phyloP scores from a whole-genome alignment of 2,888 invertebrate genomes.

The Calameuta pallipes region DNA sequence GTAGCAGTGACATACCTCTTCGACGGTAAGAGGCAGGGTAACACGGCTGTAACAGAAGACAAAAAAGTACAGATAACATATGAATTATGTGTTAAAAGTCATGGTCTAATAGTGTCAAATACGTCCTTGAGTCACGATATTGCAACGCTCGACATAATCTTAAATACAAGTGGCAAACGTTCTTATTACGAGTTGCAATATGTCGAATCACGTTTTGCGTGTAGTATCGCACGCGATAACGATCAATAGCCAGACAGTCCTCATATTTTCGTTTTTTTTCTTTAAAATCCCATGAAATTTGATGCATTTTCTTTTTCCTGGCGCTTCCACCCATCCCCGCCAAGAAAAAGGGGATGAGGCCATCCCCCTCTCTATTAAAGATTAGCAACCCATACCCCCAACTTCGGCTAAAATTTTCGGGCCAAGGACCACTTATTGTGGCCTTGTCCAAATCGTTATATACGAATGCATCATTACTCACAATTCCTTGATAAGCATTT shows the following conservation, averaged over 20 bases:
- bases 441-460: not conserved
- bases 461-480: slow-evolving; percentile 41
- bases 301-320: not conserved
- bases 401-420: slow-evolving; percentile 6
- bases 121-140: slow-evolving; percentile 34
- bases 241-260: not conserved
- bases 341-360: slow-evolving; percentile 39
- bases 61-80: slow-evolving; percentile 50
- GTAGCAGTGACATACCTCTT: slow-evolving; percentile 81
- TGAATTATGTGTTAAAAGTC: not conserved
- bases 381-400: slow-evolving; percentile 41
- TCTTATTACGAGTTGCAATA: slow-evolving; percentile 12
- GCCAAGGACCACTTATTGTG: slow-evolving; percentile 6
- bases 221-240: not conserved
- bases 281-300: not conserved
- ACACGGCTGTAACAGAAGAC: slow-evolving; percentile 85
- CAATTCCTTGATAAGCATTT: slow-evolving; percentile 65
- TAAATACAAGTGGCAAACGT: slow-evolving; percentile 1
- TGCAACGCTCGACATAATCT: not conserved
- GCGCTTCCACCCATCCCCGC: slow-evolving; percentile 10
- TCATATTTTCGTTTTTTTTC: not conserved
- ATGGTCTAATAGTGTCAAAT: slow-evolving; percentile 7
- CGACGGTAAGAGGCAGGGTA: slow-evolving; percentile 94
- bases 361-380: slow-evolving; percentile 40
- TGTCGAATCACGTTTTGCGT: slow-evolving; percentile 16